A percentile compares a stretch with the other conserved stretches of the same genome.
These are phyloP conservation scores for Hirudinaria manillensis DNA, from an alignment of 2,888 invertebrate species.

Conservation along the genomic window DNA sequence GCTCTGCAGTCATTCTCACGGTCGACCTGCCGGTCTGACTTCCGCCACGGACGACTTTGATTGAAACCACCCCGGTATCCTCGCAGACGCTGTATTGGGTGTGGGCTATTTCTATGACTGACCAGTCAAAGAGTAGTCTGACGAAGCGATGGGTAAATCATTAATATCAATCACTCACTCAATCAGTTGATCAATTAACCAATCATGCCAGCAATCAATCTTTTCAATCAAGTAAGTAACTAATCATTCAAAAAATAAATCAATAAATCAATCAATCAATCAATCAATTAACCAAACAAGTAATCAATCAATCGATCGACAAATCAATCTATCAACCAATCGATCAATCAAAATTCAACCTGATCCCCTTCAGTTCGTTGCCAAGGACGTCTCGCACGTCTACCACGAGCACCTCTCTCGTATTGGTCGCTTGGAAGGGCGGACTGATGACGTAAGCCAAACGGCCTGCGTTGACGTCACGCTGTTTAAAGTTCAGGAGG, in stretches of 20 bases:
- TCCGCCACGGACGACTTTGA: constrained; percentile 46
- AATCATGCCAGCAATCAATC: no score
- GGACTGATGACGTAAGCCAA: constrained; percentile 48
- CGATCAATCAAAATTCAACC: neutral
- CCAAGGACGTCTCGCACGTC: neutral
- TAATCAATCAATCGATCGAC: no score
- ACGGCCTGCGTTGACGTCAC: constrained; percentile 49
- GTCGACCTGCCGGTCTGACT: constrained; percentile 44
- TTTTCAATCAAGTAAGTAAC: no score
- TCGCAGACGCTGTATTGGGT: constrained; percentile 50
- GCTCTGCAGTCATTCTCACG: constrained; percentile 45
- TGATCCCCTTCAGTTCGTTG: neutral
- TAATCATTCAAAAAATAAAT: no score
- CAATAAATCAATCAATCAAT: no score
- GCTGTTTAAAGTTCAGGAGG: constrained; percentile 47
- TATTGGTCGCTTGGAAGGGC: constrained; percentile 37
- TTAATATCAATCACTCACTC: neutral
- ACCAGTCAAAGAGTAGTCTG: constrained; percentile 40
- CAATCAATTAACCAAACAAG: no score
- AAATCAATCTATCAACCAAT: no score
- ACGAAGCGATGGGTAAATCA: neutral
- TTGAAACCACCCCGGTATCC: constrained; percentile 47
- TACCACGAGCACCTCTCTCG: constrained; percentile 38
- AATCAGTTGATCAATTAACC: no score
- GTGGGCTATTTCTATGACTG: constrained; percentile 45